These are phyloP conservation scores for Lasioglossum lativentre DNA, from an alignment of 2,888 invertebrate genomes.

Conservation along the genomic window DNA sequence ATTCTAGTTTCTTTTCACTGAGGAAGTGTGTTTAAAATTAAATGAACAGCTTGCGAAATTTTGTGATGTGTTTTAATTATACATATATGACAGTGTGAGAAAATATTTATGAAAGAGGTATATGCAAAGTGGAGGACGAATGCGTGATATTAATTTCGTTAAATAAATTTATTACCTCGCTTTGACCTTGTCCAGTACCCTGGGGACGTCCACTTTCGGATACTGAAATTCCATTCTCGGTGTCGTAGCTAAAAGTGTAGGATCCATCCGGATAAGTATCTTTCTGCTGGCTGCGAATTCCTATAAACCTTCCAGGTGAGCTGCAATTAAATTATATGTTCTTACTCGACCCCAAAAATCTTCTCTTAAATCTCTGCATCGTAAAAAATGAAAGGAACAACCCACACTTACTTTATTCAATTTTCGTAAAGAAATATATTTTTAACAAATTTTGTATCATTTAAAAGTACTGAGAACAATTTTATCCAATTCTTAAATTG, in stretches of 20 bases:
- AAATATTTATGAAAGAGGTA: background rate
- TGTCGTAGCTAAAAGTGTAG: constrained; percentile 81
- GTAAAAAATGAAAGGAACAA: background rate
- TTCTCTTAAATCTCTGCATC: background rate
- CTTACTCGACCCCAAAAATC: background rate
- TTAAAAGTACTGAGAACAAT: background rate
- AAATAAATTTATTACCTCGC: constrained; percentile 69
- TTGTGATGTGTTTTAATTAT: background rate
- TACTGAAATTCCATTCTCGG: constrained; percentile 82
- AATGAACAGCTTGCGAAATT: background rate
- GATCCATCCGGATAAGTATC: constrained; percentile 80
- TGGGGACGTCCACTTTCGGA: constrained; percentile 79
- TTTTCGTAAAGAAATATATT: background rate
- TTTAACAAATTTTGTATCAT: background rate
- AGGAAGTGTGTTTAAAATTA: background rate
- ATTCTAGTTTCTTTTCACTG: too few relatives aligned
- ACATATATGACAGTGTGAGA: background rate
- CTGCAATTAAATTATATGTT: constrained; percentile 14
- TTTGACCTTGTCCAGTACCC: constrained; percentile 73
- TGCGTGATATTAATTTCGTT: background rate
- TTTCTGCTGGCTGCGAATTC: constrained; percentile 77
- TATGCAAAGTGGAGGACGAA: background rate
- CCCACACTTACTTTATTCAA: background rate
- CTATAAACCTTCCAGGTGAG: constrained; percentile 74
- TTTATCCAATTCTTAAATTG: background rate